Percentiles rank a stretch among this genome's conserved stretches.
These are phyloP conservation scores for Champsocephalus gunnari DNA, from an alignment of 2,797 vertebrate genomes.

Conservation along the genomic window DNA sequence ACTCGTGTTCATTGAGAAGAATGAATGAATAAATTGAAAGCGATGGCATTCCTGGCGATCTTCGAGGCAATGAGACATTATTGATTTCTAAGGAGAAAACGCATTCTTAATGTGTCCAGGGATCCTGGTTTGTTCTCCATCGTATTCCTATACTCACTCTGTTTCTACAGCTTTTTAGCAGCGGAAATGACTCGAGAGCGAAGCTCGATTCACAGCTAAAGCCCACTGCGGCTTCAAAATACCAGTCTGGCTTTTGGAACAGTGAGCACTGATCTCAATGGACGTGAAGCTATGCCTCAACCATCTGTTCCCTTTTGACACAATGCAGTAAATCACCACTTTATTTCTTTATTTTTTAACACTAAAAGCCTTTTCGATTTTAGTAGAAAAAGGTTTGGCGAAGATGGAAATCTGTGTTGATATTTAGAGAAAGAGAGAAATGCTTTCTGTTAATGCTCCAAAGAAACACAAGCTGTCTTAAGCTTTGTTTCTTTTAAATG, in stretches of 20 bases:
- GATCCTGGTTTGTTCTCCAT: conserved; percentile 39
- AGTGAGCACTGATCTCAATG: conserved; percentile 36
- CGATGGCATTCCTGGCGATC: conserved; percentile 67
- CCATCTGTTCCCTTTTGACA: conserved; percentile 60
- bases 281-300: conserved; percentile 33
- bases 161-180: conserved; percentile 27
- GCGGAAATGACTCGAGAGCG: conserved; percentile 17
- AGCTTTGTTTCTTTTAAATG: conserved; percentile 14
- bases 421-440: conserved; percentile 44
- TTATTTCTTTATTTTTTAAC: conserved; percentile 39
- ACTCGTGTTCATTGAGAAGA: conserved; percentile 66
- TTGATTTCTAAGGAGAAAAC: conserved; percentile 78
- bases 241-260: conserved; percentile 16
- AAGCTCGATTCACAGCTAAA: conserved; percentile 11
- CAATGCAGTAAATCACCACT: conserved; percentile 56
- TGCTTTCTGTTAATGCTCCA: conserved; percentile 40
- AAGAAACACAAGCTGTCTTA: conserved; percentile 41
- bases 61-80: conserved; percentile 73
- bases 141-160: not conserved
- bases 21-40: conserved; percentile 73
- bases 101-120: conserved; percentile 67
- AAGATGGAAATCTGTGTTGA: conserved; percentile 52
- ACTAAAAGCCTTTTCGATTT: conserved; percentile 50
- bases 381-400: conserved; percentile 11
- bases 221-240: not conserved